phyloP scores from a whole-genome alignment of 2,888 invertebrate genomes.

The Quadriops clusia region DNA sequence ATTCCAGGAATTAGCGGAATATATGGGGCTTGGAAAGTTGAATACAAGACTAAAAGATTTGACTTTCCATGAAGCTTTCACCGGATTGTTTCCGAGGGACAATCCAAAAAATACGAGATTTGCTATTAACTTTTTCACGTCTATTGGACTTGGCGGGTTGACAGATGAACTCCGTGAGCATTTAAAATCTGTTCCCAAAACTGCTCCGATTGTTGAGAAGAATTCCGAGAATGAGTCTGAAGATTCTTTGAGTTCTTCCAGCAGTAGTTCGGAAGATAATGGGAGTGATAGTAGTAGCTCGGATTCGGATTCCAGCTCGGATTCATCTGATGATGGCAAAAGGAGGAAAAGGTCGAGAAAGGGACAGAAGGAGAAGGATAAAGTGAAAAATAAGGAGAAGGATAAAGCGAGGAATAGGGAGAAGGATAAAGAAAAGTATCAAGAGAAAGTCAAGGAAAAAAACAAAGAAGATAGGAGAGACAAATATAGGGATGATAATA shows the following conservation, averaged over 20 bases:
- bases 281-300: slow-evolving; percentile 7
- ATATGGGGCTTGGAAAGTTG: slow-evolving; percentile 87
- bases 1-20: slow-evolving; percentile 92
- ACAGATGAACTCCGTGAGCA: slow-evolving; percentile 88
- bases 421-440: slow-evolving; percentile 7
- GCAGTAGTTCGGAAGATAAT: slow-evolving; percentile 19
- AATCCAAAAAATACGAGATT: slow-evolving; percentile 94
- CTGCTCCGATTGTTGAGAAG: slow-evolving; percentile 29
- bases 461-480: slow-evolving; percentile 7
- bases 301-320: slow-evolving; percentile 5
- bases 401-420: slow-evolving; percentile 11
- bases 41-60: slow-evolving; percentile 84
- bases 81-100: slow-evolving; percentile 88
- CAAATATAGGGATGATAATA: slow-evolving; percentile 6
- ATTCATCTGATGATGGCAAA: too few relatives aligned
- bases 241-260: slow-evolving; percentile 15
- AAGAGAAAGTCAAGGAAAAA: slow-evolving; percentile 4
- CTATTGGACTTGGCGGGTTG: slow-evolving; percentile 90
- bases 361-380: slow-evolving; percentile 11
- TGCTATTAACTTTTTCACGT: slow-evolving; percentile 95
- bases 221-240: slow-evolving; percentile 17
- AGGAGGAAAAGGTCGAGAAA: slow-evolving; percentile 11
- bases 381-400: slow-evolving; percentile 14
- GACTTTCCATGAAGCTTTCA: slow-evolving; percentile 77
- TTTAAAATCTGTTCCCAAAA: slow-evolving; percentile 66